A percentile compares a stretch with the other conserved stretches of the same genome.
Evolutionary conservation across 2,888 invertebrate species (phyloP).

Genomic region (Drosophila eohydei): DNA sequence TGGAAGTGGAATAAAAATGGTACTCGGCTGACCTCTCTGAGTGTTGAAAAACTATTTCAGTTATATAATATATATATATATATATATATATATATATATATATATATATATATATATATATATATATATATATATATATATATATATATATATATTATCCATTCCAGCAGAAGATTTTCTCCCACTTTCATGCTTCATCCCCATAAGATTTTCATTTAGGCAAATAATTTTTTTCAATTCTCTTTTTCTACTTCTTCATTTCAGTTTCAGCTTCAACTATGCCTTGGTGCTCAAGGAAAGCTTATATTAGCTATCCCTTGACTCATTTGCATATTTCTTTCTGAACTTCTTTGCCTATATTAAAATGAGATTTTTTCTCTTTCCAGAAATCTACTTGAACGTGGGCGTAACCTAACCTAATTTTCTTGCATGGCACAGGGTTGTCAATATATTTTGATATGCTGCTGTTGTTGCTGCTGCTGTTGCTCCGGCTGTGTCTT

Average conservation of each 20-base stretch:
- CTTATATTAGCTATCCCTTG: not conserved
- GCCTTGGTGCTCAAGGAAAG: constrained; percentile 4
- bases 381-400: not conserved
- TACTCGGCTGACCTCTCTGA: not conserved
- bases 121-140: not conserved
- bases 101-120: not conserved
- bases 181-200: not conserved
- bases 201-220: constrained; percentile 4
- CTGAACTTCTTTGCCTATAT: constrained; percentile 16
- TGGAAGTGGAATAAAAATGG: not conserved
- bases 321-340: constrained; percentile 23
- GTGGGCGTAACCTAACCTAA: constrained; percentile 37
- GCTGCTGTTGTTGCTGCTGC: constrained; percentile 20
- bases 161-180: not conserved
- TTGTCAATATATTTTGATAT: constrained; percentile 60
- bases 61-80: too few relatives aligned
- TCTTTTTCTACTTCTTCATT: constrained; percentile 3
- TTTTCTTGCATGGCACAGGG: constrained; percentile 36
- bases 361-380: constrained; percentile 18
- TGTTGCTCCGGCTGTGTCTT: constrained; percentile 12
- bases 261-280: constrained; percentile 3
- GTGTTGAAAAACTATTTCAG: too few relatives aligned
- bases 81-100: too few relatives aligned
- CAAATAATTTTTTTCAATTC: constrained; percentile 20
- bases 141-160: not conserved